Evolutionary conservation across 2,113 vertebrate species (phyloP).

Genomic region (Nerophis lumbriciformis): DNA sequence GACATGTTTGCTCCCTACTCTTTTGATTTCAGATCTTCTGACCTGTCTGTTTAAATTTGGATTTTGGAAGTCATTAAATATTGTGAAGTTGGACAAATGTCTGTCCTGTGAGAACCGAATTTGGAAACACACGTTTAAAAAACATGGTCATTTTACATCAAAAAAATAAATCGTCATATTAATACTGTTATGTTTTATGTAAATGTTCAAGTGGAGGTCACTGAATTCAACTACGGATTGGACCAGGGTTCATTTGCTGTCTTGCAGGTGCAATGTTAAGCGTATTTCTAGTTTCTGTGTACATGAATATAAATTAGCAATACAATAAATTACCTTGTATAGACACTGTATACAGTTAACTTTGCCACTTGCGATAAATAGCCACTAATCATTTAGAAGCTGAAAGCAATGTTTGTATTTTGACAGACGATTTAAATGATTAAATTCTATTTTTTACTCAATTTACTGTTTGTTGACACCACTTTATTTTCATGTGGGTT

Average conservation of each 20-base stretch:
- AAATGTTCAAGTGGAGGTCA: background rate
- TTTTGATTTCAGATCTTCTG: conserved; percentile 17
- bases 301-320: conserved; percentile 79
- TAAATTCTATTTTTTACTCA: conserved; percentile 83
- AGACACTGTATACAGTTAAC: conserved; percentile 75
- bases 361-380: conserved; percentile 72
- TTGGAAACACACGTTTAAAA: background rate
- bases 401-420: conserved; percentile 80
- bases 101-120: background rate
- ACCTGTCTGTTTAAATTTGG: conserved; percentile 5
- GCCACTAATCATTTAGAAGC: conserved; percentile 70
- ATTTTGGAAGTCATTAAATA: no score
- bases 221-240: background rate
- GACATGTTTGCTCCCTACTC: conserved; percentile 15
- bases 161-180: background rate
- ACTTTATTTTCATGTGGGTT: conserved; percentile 67
- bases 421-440: conserved; percentile 80
- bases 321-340: conserved; percentile 78
- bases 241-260: conserved; percentile 30
- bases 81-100: no score
- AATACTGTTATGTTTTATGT: background rate
- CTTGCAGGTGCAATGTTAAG: conserved; percentile 50
- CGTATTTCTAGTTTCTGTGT: conserved; percentile 69
- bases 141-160: background rate
- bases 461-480: conserved; percentile 76